Conservation (phyloP, 2,888 invertebrate genomes). For the Apantesis nais region DNA sequence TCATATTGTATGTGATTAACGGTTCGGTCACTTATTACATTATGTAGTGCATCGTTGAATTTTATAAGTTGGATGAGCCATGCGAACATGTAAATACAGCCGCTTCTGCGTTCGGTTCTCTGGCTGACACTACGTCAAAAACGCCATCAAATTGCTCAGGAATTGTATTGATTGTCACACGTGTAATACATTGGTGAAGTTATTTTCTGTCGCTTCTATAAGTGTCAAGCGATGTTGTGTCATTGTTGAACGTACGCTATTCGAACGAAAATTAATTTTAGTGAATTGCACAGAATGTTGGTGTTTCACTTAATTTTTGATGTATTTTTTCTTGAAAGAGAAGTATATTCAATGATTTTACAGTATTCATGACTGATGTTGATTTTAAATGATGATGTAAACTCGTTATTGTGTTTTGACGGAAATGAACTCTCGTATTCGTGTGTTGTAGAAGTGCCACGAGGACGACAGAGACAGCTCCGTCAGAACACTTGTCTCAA, state of each 20-base stretch:
- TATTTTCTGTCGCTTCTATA: slow-evolving; percentile 69
- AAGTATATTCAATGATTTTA: slow-evolving; percentile 79
- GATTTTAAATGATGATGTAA: slow-evolving; percentile 67
- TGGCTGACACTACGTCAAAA: slow-evolving; percentile 53
- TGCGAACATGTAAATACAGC: slow-evolving; percentile 69
- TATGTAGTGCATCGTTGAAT: slow-evolving; percentile 76
- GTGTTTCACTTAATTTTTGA: slow-evolving; percentile 84
- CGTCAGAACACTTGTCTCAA: slow-evolving; percentile 51
- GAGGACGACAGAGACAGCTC: slow-evolving; percentile 31
- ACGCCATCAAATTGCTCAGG: slow-evolving; percentile 75
- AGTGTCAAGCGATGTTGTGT: slow-evolving; percentile 64
- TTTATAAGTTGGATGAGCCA: slow-evolving; percentile 67
- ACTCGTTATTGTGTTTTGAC: slow-evolving; percentile 62
- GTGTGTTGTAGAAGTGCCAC: slow-evolving; percentile 21
- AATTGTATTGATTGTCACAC: slow-evolving; percentile 79
- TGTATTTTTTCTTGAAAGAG: slow-evolving; percentile 79
- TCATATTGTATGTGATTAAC: slow-evolving; percentile 75
- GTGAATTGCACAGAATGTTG: slow-evolving; percentile 84
- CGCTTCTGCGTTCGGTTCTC: slow-evolving; percentile 64
- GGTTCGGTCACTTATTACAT: slow-evolving; percentile 67
- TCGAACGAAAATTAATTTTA: slow-evolving; percentile 66
- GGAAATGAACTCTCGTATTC: slow-evolving; percentile 32
- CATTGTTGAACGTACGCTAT: slow-evolving; percentile 76
- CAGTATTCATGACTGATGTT: slow-evolving; percentile 78
- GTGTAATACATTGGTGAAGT: slow-evolving; percentile 65